Base-by-base conservation (phyloP, 2,888 invertebrate genomes). In the Dioctria linearis region DNA sequence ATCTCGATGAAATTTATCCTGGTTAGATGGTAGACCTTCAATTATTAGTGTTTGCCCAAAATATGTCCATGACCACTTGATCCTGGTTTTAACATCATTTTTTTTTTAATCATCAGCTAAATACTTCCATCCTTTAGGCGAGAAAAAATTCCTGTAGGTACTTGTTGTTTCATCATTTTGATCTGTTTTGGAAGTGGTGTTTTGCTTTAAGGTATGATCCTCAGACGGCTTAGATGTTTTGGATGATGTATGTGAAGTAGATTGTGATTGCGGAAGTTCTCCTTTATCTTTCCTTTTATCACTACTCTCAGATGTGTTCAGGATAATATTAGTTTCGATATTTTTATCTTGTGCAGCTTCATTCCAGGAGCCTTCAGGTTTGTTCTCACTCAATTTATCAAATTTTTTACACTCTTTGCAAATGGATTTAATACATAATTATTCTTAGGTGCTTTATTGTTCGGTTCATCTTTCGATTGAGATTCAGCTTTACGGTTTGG, bases 1-100 rank as follows among this genome's bases (percentile, higher is more conserved):
- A 81, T 89, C 89, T 0, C 86, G 82, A 83, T 91, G 92, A 83
- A 92, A 90, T 79, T 88, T 87, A 71, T 91, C 90, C 83, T 92
- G 92, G 83, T 91, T 88, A 1, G 83, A 86, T 3, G 90, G 86
- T 40, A 89, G 88, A 0, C 92, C 92, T 78, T 87, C 90, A 65
- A 92, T 90, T 66, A 88, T 88, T 61, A 92, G 84, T 65, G 90
- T 90, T 69, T 88, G 90, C 0, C 90, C 86, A 59, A 87, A 88
- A 39, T 90, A 25, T 25, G 25, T 25, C 25, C 2, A 87, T 3
- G 90, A 86, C 67, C 87, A 87, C 42, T 87, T 86, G 78, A 89
- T 85, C 11, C 86, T 86, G 3, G 86, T 85, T 80, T 84, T 84
- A 0, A 89, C 84, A 75, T 89, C 86, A 81, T 89, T 87, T 84